Base-by-base conservation (phyloP, 2,888 invertebrate species). In the Lumbricus terrestris region DNA sequence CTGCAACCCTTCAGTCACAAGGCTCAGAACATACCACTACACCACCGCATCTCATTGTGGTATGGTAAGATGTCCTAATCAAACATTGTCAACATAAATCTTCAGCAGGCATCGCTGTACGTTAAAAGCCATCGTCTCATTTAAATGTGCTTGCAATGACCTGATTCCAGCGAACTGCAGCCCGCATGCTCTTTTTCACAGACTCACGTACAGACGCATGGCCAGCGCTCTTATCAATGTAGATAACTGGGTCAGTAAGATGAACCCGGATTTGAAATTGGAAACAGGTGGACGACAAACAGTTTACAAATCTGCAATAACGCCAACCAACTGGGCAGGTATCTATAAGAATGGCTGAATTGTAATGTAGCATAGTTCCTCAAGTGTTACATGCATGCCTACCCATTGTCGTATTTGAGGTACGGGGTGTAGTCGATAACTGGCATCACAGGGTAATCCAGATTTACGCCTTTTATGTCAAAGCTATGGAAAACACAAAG, bases 391-490 rank as follows among this genome's bases (percentile, higher is more conserved):
- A 35, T 23, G n/a, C 35, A 88, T 42, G n/a, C 89, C n/a, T 37
- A 89, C 89, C 42, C 69, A 54, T 29, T 89, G 6, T 69, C 54
- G n/a, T 47, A 89, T 54, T 89, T 89, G 29, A 89, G 89, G 35
- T 89, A 89, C 20, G 89, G 89, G 34, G 93, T 92, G 90, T 93
- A 94, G 91, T 93, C 93, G 82, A 94, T 93, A 18, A 91, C 92
- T 42, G 93, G 91, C 15, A 93, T 92, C 20, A 92, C 92, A n/a
- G 92, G 91, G 85, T 93, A 91, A 89, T 93, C 93, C 90, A 93
- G 90, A 90, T 93, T 93, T 90, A 93, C 92, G 38, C 93, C 93
- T 89, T 93, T 93, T 88, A 94, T 91, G 90, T 93, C 93, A 91
- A 94, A 93, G 90, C 94, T 94, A 91, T 82, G 92, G 90, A 82